Evolutionary conservation across 2,113 vertebrate genomes (phyloP), one percentile per base, ranked within the genome.

Genomic region (Siphamia tubifer): DNA sequence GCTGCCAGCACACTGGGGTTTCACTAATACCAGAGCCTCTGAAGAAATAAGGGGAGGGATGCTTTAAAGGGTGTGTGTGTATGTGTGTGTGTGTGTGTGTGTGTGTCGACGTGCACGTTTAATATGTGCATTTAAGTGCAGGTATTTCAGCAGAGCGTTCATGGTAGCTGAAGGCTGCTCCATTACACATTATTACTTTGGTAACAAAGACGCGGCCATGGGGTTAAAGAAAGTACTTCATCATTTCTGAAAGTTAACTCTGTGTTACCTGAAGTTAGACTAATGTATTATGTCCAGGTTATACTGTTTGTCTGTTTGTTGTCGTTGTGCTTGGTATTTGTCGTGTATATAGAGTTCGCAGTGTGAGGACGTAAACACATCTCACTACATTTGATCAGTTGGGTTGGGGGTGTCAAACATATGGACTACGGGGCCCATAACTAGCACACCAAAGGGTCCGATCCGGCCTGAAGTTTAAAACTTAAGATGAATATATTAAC

Each of bases 1-100:
- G 56, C 81, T 90, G 88, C 82, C 86, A 87, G 47, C 23, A 56
- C 62, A 39, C 74, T 60, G 77, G 74, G 65, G 81, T 71, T 74
- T 74, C 84, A 43, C 81, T 86, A 76, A 88, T 83, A 78, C 81
- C 34, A 60, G 66, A 39, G 81, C 60, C 77, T 67, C 68, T 49
- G 49, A 52, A 47, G 68, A 77, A 74, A 66, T 70, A 52, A 63
- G 76, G 39, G 74, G 70, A 69, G 71, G 53, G 54, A 32, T 45
- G 68, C 67, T 52, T 79, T 66, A 63, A 74, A 69, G 75, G 51
- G 21, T 64, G 70, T 55, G 79, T 61, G 49, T 27, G 47, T 31
- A 3, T 35, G 25, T 64, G 38, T 42, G 58, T 45, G 69, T 53
- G 61, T 25, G 42, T 43, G 52, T 57, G 56, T 51, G 55, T 24